phyloP scores from a whole-genome alignment of 2,113 vertebrate species.

The Callipepla californica region DNA sequence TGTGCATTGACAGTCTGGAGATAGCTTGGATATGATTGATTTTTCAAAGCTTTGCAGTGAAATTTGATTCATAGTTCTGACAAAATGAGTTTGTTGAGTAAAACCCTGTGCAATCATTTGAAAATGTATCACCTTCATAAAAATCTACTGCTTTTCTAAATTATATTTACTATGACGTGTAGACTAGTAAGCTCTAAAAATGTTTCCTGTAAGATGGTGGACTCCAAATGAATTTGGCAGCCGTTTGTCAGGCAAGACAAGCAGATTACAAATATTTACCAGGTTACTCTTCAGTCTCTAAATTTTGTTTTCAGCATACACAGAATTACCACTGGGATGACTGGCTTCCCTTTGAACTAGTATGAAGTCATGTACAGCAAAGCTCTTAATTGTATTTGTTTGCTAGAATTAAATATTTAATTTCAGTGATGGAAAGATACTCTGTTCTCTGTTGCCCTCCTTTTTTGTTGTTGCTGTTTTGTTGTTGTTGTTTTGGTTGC shows the following conservation, averaged over 20 bases:
- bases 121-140: slow-evolving; percentile 11
- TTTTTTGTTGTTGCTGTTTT: neutral
- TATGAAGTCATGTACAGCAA: neutral
- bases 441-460: neutral
- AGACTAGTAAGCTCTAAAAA: neutral
- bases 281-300: neutral
- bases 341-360: neutral
- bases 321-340: neutral
- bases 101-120: neutral
- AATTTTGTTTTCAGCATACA: neutral
- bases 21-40: slow-evolving; percentile 23
- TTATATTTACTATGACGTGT: neutral
- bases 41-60: slow-evolving; percentile 18
- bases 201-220: neutral
- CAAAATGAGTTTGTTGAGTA: slow-evolving; percentile 12
- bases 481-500: neutral
- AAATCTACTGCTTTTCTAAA: slow-evolving; percentile 2
- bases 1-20: neutral
- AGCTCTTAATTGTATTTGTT: slow-evolving; percentile 1
- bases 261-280: neutral
- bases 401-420: slow-evolving; percentile 19
- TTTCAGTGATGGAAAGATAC: neutral
- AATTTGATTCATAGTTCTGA: slow-evolving; percentile 15
- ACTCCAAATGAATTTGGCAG: slow-evolving; percentile 12
- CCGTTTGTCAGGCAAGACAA: neutral